These are phyloP conservation scores for Aricia artaxerxes DNA, from an alignment of 2,888 invertebrate genomes.

Conservation along the genomic window DNA sequence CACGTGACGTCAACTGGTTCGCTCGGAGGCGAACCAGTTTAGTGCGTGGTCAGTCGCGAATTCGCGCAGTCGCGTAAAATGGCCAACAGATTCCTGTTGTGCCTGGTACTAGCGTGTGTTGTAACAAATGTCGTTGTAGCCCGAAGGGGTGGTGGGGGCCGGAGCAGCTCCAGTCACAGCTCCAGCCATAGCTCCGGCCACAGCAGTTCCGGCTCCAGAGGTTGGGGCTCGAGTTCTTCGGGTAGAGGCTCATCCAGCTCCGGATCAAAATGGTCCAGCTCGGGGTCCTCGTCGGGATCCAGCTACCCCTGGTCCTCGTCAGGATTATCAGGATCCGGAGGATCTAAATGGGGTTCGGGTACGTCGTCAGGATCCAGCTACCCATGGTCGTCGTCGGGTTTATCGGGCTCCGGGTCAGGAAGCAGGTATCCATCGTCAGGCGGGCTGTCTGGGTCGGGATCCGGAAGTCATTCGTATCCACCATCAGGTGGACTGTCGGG, in stretches of 20 bases:
- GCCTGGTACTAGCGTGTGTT: slow-evolving; percentile 55
- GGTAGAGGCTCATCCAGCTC: slow-evolving; percentile 35
- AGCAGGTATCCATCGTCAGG: slow-evolving; percentile 23
- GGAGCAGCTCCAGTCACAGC: slow-evolving; percentile 44
- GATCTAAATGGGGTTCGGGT: slow-evolving; percentile 29
- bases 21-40: slow-evolving; percentile 41
- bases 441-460: slow-evolving; percentile 30
- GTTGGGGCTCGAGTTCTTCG: slow-evolving; percentile 37
- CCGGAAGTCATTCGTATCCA: slow-evolving; percentile 31
- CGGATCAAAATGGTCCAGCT: slow-evolving; percentile 26
- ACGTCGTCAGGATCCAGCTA: slow-evolving; percentile 36
- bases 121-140: slow-evolving; percentile 52
- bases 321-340: slow-evolving; percentile 33
- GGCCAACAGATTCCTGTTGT: slow-evolving; percentile 63
- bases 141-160: slow-evolving; percentile 44
- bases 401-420: slow-evolving; percentile 36
- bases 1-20: slow-evolving; percentile 37
- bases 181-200: no score
- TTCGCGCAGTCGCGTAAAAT: slow-evolving; percentile 50
- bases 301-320: slow-evolving; percentile 36
- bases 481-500: slow-evolving; percentile 38
- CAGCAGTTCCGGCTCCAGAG: slow-evolving; percentile 30
- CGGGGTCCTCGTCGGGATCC: slow-evolving; percentile 35
- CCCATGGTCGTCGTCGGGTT: slow-evolving; percentile 36
- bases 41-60: slow-evolving; percentile 44